Percentiles rank a stretch among this genome's conserved stretches.
These are phyloP conservation scores for Blera fallax DNA, from an alignment of 2,888 invertebrate species.

Conservation along the genomic window DNA sequence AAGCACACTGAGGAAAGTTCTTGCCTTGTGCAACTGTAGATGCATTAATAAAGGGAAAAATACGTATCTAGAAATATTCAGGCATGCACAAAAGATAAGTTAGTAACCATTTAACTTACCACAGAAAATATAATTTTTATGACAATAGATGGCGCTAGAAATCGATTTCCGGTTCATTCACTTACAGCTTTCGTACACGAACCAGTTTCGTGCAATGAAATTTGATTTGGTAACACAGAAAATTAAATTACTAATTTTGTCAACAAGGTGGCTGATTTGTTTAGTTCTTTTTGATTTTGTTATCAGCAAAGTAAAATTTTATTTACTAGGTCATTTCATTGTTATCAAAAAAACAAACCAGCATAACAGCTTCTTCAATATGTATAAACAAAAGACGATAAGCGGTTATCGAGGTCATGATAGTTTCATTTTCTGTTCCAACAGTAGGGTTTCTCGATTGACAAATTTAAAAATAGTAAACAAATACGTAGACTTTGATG, in stretches of 20 bases:
- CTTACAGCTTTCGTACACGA: not conserved
- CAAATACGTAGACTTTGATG: not conserved
- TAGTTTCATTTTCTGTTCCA: not conserved
- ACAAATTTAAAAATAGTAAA: slow-evolving; percentile 3
- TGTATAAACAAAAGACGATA: slow-evolving; percentile 4
- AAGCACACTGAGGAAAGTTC: too few species aligned
- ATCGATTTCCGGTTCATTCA: not conserved
- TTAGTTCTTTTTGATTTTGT: not conserved
- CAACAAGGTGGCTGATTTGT: not conserved
- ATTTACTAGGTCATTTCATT: not conserved
- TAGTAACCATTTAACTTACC: too few species aligned
- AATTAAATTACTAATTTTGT: not conserved
- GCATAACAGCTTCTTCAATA: not conserved
- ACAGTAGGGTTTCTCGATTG: not conserved
- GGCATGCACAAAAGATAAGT: too few species aligned
- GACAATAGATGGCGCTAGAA: too few species aligned
- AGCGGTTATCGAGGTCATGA: slow-evolving; percentile 33
- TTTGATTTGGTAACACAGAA: not conserved
- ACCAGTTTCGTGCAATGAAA: not conserved
- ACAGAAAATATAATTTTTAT: too few species aligned
- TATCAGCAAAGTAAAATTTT: not conserved
- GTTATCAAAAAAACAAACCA: not conserved
- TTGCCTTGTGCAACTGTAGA: too few species aligned
- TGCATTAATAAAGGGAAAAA: too few species aligned
- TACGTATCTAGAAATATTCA: too few species aligned